Conservation (phyloP, 2,113 vertebrate genomes). For the Callithrix jacchus region DNA sequence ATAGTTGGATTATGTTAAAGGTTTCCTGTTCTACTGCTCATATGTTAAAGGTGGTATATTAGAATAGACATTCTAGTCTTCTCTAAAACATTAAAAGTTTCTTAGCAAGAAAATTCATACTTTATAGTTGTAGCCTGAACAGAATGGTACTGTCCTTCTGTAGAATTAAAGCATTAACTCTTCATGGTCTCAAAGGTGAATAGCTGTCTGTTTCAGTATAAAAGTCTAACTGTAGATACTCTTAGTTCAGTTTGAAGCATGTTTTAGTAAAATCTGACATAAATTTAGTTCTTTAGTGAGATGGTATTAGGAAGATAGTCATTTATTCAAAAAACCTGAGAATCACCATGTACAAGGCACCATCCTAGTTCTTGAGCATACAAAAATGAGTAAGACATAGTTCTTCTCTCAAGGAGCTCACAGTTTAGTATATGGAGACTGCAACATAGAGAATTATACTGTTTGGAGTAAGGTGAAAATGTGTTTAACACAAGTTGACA, state of each 20-base stretch:
- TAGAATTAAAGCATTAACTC: neutral
- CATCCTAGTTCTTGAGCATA: neutral
- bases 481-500: neutral
- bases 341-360: neutral
- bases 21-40: neutral
- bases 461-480: neutral
- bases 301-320: neutral
- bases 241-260: neutral
- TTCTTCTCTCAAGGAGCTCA: neutral
- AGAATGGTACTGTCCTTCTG: neutral
- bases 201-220: neutral
- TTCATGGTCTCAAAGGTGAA: neutral
- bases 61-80: neutral
- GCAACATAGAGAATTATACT: neutral
- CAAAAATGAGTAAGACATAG: neutral
- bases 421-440: neutral
- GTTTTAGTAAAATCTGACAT: rapidly evolving
- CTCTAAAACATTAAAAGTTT: neutral
- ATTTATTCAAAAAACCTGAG: neutral
- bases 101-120: neutral
- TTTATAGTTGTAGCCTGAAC: neutral
- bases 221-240: neutral
- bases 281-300: rapidly evolving
- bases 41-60: neutral
- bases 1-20: neutral